These are phyloP conservation scores for Tringa solitaria DNA, from an alignment of 2,113 vertebrate genomes.

Conservation along the genomic window DNA sequence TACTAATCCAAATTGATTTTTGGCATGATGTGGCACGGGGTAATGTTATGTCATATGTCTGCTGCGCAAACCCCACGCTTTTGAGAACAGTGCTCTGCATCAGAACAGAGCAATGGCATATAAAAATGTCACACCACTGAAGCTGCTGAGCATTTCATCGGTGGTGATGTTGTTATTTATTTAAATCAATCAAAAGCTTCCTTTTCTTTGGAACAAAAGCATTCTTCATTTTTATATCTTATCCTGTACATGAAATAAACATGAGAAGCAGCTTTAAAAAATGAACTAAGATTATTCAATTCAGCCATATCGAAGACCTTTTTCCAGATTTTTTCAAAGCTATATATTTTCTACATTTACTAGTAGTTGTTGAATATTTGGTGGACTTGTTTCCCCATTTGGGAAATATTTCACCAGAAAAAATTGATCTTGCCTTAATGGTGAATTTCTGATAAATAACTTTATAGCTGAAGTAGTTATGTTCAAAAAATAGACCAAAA, in stretches of 20 bases:
- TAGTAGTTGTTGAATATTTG: not conserved
- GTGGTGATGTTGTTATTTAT: not conserved
- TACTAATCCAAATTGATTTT: not conserved
- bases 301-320: not conserved
- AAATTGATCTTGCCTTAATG: not conserved
- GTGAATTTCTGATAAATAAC: not conserved
- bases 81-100: not conserved
- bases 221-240: not conserved
- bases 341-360: not conserved
- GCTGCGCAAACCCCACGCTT: not conserved
- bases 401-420: not conserved
- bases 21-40: not conserved
- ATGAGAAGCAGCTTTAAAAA: not conserved
- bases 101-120: not conserved
- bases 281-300: not conserved
- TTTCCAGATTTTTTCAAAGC: not conserved
- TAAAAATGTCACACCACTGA: not conserved
- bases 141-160: not conserved
- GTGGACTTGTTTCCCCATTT: accelerated
- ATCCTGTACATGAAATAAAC: not conserved
- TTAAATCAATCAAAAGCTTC: not conserved
- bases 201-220: accelerated
- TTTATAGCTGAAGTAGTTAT: not conserved
- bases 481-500: not conserved
- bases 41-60: not conserved